Evolutionary conservation across 1,140 invertebrate species (phyloP).

Genomic region (Scaptomyza pallida): DNA sequence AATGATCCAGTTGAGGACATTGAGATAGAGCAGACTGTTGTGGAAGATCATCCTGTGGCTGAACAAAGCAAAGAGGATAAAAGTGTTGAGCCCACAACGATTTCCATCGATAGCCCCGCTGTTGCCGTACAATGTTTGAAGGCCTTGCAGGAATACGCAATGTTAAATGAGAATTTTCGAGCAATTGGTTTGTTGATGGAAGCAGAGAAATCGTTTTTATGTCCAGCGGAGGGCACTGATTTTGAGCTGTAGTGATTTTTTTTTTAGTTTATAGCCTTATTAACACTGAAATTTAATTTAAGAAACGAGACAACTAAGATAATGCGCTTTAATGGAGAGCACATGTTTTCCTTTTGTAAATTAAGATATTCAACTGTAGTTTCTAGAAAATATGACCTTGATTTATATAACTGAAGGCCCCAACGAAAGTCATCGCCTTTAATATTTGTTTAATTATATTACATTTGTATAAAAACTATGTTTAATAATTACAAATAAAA

Average conservation of each 20-base stretch:
- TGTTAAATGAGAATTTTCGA: slow-evolving; percentile 66
- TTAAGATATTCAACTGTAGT: no score
- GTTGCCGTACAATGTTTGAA: slow-evolving; percentile 54
- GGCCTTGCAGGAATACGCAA: slow-evolving; percentile 63
- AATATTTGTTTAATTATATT: no score
- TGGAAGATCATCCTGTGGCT: background rate
- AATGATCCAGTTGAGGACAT: background rate
- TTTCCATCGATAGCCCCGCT: slow-evolving; percentile 18
- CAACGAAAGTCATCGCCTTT: no score
- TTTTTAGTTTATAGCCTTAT: background rate
- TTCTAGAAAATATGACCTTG: no score
- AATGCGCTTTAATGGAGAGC: no score
- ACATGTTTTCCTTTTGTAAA: no score
- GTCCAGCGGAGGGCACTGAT: slow-evolving; percentile 33
- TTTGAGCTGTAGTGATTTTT: slow-evolving; percentile 33
- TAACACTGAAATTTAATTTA: background rate
- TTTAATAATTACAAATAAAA: no score
- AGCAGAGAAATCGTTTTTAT: slow-evolving; percentile 49
- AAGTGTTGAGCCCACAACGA: background rate
- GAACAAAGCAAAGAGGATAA: background rate
- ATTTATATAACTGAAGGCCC: no score
- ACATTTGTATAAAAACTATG: background rate
- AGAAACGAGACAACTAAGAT: background rate
- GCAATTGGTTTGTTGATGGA: slow-evolving; percentile 63
- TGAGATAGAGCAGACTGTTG: background rate